Base-by-base conservation (phyloP, 2,888 invertebrate species). In the Buathra laborator region DNA sequence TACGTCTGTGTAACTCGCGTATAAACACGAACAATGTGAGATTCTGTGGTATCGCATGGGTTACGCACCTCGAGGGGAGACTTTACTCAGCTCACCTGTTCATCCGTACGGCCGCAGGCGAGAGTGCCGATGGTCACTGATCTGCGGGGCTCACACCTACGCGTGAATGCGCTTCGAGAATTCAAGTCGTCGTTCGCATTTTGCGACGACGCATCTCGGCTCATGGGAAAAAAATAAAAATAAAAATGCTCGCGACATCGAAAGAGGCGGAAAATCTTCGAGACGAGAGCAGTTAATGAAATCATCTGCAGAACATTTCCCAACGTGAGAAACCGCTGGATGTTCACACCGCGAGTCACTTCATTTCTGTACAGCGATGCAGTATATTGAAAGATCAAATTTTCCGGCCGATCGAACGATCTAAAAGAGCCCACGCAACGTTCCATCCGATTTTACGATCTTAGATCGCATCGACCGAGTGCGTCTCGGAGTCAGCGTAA, bases 291-390 rank as follows among this genome's bases (percentile, higher is more conserved):
- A 83, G 82, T 89, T 92, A 90, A 92, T 92, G 90, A 92, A 93
- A 93, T 92, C 91, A 88, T 90, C 90, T 91, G 88, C 92, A 88
- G 87, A 86, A 91, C 91, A 89, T 90, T 92, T 90, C 90, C 89
- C 88, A 88, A 90, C 93, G 92, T 93, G 93, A 90, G 93, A 92
- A 91, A 87, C 37, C 29, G 32, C 32, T n/a, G 32, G 16, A 19
- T 46, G 12, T 37, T 51, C 48, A 53, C 37, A 43, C 16, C 16
- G 16, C 44, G 16, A 14, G 37, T 9, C 16, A 2, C 44, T 3
- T 0, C 24, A 62, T 44, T 14, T 72, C 67, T 10, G 59, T 51
- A 68, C 68, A 24, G 48, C 24, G 37, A 7, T 46, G 24, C 24
- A 14, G 16, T 19, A 44, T 71, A 85, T 83, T 51, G 76, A 79